A percentile compares a stretch with the other conserved stretches of the same genome.
These are phyloP conservation scores for Hippocampus mohnikei DNA, from an alignment of 2,113 vertebrate genomes.

Conservation along the genomic window DNA sequence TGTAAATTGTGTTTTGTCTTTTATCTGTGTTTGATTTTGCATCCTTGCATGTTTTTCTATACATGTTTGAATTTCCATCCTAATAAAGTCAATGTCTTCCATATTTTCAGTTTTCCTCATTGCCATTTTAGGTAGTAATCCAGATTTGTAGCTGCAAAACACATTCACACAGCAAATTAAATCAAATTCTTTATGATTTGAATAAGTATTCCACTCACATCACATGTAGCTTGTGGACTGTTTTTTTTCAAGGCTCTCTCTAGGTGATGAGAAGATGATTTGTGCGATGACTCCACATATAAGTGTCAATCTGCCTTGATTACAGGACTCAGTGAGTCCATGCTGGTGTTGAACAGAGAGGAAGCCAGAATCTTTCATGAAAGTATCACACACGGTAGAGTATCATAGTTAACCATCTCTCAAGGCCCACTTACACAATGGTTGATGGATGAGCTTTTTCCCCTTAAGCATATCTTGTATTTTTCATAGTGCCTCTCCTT, in stretches of 20 bases:
- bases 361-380: slow-evolving; percentile 74
- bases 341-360: slow-evolving; percentile 74
- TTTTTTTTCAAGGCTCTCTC: slow-evolving; percentile 3
- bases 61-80: slow-evolving; percentile 53
- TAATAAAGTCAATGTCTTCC: slow-evolving; percentile 62
- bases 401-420: slow-evolving; percentile 53
- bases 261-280: slow-evolving; percentile 29
- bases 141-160: slow-evolving; percentile 32
- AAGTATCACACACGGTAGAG: slow-evolving; percentile 74
- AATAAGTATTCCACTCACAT: not conserved
- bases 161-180: slow-evolving; percentile 26
- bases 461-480: slow-evolving; percentile 27
- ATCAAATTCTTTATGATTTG: not conserved
- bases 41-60: slow-evolving; percentile 62
- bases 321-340: slow-evolving; percentile 71
- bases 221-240: slow-evolving; percentile 4
- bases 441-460: slow-evolving; percentile 16
- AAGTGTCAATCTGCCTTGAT: slow-evolving; percentile 70
- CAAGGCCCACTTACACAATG: slow-evolving; percentile 21
- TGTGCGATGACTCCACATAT: slow-evolving; percentile 46
- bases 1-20: slow-evolving; percentile 39
- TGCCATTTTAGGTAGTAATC: slow-evolving; percentile 48
- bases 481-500: slow-evolving; percentile 34
- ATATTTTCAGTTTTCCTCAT: slow-evolving; percentile 48
- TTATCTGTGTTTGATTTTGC: slow-evolving; percentile 53